Evolutionary conservation across 2,113 vertebrate species (phyloP).

Genomic region (Xiphias gladius): DNA sequence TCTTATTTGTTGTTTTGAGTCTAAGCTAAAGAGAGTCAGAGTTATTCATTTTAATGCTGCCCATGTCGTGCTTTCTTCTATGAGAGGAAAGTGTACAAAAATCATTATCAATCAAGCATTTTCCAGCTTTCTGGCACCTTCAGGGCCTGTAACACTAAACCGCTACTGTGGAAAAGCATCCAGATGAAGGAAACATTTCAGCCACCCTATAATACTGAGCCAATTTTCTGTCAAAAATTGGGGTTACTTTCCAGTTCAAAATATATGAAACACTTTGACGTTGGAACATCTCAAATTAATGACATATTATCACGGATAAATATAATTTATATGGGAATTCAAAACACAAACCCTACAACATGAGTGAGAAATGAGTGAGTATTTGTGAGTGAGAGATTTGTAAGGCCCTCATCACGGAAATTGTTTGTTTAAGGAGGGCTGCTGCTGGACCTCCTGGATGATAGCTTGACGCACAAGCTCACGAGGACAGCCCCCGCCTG

Average conservation of each 20-base stretch:
- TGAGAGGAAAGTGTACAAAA: conserved; percentile 9
- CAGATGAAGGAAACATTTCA: conserved; percentile 14
- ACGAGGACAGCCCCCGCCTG: conserved; percentile 62
- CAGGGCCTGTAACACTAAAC: neutral
- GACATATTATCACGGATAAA: neutral
- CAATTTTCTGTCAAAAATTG: neutral
- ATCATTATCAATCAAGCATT: conserved; percentile 12
- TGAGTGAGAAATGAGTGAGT: neutral
- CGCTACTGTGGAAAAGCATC: conserved; percentile 8
- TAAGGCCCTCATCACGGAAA: conserved; percentile 42
- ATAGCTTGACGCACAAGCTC: conserved; percentile 77
- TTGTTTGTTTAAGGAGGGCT: conserved; percentile 68
- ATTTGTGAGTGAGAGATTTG: conserved; percentile 20
- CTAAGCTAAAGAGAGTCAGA: no score
- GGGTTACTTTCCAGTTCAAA: neutral
- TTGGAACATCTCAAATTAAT: neutral
- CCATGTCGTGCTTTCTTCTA: no score
- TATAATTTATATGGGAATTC: neutral
- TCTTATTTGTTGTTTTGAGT: neutral
- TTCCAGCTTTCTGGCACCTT: neutral
- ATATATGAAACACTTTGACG: neutral
- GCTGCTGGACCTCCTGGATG: conserved; percentile 62
- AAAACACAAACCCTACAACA: neutral
- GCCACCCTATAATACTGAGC: neutral
- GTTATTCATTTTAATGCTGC: neutral